Evolutionary conservation across 1,140 invertebrate genomes (phyloP), one percentile per base, ranked within the genome.

Genomic region (Galleria mellonella): DNA sequence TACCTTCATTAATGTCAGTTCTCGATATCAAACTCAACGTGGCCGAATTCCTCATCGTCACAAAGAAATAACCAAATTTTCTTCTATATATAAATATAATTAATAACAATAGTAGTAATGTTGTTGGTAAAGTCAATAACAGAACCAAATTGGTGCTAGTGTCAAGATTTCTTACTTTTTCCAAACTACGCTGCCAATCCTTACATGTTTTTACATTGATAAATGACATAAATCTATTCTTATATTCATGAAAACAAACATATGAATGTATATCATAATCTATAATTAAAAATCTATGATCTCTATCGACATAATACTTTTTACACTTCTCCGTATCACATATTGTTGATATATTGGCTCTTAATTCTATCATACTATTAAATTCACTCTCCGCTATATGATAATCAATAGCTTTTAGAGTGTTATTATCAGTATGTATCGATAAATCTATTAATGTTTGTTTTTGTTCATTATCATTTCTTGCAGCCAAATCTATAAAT

Each of bases 61-160:
- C 84, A 30, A 83, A 84, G 51, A 88, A 90, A 52, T 89, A 90
- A 56, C 76, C 81, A 1, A 90, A 83, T 36, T 87, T 84, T 51
- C 87, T 87, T 14, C 87, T 84, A 28, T 83, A 74, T 0, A 87
- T 44, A 11, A 78, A 73, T 15, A 78, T 49, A 1, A 70, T 58
- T 0, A 75, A 12, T 1, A 79, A 32, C 1, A 68, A 9, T 1
- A 72, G 74, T 7, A 87, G 10, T 4, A 83, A 29, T 0, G 72
- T 3, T 2, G 51, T 32, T 2, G 70, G 68, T 35, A 77, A 49
- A 0, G 74, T 17, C 0, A 82, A 29, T 4, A 75, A 43, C 0
- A 51, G 35, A 1, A 70, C 38, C 4, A 83, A 29, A 30, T 49
- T 57, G 6, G 61, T 62, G 51, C 43, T 55, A 2, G 40, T 35